These are phyloP conservation scores for Cryptomyrus ogoouensis DNA, from an alignment of 2,113 vertebrate genomes.

Conservation along the genomic window DNA sequence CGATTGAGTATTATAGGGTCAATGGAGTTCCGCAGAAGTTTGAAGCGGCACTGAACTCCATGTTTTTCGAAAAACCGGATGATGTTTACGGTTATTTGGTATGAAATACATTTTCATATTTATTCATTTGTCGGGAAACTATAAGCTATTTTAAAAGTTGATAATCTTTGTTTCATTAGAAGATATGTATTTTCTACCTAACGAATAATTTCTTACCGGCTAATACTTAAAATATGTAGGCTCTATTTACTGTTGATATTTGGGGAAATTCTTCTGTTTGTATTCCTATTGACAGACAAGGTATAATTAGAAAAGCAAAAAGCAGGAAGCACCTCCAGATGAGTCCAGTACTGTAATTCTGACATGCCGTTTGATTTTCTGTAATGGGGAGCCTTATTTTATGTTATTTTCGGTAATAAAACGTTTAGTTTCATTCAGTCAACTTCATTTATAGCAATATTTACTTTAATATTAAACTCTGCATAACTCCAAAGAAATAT, in stretches of 20 bases:
- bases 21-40: constrained; percentile 55
- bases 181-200: not conserved
- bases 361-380: not conserved
- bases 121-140: not conserved
- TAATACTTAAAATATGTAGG: not conserved
- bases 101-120: constrained; percentile 24
- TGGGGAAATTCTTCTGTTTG: not conserved
- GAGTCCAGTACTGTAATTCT: not conserved
- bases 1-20: constrained; percentile 60
- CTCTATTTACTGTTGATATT: not conserved
- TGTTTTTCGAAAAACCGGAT: constrained; percentile 52
- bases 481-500: not conserved
- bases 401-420: not conserved
- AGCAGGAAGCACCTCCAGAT: not conserved
- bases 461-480: not conserved
- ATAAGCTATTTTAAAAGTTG: not conserved
- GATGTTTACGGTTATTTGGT: constrained; percentile 76
- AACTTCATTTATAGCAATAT: not conserved
- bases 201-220: not conserved
- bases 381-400: not conserved
- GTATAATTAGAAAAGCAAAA: not conserved
- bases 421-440: not conserved
- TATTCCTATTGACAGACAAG: not conserved
- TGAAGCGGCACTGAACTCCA: constrained; percentile 61
- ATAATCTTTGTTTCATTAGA: not conserved